Evolutionary conservation across 2,113 vertebrate species (phyloP).

Genomic region (Xyliphius kryptos): DNA sequence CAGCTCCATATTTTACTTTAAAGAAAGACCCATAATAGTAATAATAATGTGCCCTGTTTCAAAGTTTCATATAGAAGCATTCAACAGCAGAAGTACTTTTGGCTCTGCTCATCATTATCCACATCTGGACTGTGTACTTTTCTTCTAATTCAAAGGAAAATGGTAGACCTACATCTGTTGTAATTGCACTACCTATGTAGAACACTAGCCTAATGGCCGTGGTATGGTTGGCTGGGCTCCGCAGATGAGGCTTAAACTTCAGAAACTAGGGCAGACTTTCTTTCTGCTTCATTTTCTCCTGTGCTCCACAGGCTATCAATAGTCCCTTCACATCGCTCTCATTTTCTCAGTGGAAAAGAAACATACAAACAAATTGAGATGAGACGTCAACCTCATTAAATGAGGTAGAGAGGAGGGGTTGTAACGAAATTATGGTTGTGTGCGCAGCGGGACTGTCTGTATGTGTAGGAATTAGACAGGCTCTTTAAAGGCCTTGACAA

Average conservation of each 20-base stretch:
- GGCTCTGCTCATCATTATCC: too few relatives aligned
- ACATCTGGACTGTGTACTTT: too few relatives aligned
- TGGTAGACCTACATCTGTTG: too few relatives aligned
- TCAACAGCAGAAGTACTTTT: too few relatives aligned
- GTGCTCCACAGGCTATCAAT: conserved; percentile 17
- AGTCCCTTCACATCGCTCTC: conserved; percentile 12
- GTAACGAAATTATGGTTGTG: conserved; percentile 26
- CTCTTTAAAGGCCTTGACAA: conserved; percentile 48
- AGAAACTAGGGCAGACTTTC: conserved; percentile 33
- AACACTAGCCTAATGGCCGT: too few relatives aligned
- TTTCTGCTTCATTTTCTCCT: conserved; percentile 7
- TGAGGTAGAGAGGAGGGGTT: background rate
- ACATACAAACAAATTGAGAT: conserved; percentile 25
- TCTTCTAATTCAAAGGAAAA: too few relatives aligned
- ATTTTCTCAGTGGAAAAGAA: conserved; percentile 18
- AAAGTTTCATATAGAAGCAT: too few relatives aligned
- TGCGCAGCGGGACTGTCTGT: conserved; percentile 12
- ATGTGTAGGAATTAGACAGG: conserved; percentile 15
- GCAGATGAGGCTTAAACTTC: conserved; percentile 10
- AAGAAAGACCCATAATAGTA: too few relatives aligned
- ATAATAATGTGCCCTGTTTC: too few relatives aligned
- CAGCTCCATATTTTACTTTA: too few relatives aligned
- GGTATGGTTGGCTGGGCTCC: conserved; percentile 1
- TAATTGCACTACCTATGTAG: too few relatives aligned
- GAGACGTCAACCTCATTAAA: conserved; percentile 40